Conservation (phyloP, 2,888 invertebrate species). For the Alsophila aescularia region DNA sequence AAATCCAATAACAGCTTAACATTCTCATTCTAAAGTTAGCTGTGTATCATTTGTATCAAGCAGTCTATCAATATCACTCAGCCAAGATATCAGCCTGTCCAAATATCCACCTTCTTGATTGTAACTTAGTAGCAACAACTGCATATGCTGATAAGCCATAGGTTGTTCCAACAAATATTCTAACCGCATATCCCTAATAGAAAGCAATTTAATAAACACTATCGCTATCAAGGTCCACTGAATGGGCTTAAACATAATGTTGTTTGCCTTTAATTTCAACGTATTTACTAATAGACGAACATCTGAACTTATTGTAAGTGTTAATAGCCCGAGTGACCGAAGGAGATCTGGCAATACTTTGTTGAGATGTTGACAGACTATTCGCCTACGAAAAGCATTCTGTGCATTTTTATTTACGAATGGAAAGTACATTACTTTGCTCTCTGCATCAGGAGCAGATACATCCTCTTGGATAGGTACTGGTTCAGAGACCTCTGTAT, state of each 20-base stretch:
- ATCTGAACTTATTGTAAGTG: conserved; percentile 71
- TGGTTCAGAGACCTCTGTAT: conserved; percentile 68
- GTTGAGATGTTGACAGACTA: conserved; percentile 87
- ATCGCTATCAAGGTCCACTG: conserved; percentile 89
- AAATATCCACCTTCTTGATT: conserved; percentile 80
- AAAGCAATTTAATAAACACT: conserved; percentile 87
- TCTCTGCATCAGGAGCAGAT: conserved; percentile 49
- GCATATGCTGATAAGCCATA: conserved; percentile 70
- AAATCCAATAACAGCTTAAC: neutral
- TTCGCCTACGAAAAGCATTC: conserved; percentile 86
- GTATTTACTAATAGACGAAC: conserved; percentile 84
- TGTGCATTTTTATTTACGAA: conserved; percentile 87
- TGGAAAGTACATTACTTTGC: conserved; percentile 81
- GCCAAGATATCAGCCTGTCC: conserved; percentile 76
- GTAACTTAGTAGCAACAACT: conserved; percentile 76
- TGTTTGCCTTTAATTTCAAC: conserved; percentile 87
- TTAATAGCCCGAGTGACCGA: conserved; percentile 73
- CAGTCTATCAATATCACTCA: conserved; percentile 78
- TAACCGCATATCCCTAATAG: conserved; percentile 65
- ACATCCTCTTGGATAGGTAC: conserved; percentile 45
- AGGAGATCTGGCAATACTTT: conserved; percentile 86
- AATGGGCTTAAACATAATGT: conserved; percentile 88
- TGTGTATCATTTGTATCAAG: conserved; percentile 70
- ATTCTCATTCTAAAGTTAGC: conserved; percentile 57
- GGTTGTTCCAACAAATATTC: conserved; percentile 59